These are phyloP conservation scores for Myodes glareolus DNA, from an alignment of 2,113 vertebrate genomes.

Conservation along the genomic window DNA sequence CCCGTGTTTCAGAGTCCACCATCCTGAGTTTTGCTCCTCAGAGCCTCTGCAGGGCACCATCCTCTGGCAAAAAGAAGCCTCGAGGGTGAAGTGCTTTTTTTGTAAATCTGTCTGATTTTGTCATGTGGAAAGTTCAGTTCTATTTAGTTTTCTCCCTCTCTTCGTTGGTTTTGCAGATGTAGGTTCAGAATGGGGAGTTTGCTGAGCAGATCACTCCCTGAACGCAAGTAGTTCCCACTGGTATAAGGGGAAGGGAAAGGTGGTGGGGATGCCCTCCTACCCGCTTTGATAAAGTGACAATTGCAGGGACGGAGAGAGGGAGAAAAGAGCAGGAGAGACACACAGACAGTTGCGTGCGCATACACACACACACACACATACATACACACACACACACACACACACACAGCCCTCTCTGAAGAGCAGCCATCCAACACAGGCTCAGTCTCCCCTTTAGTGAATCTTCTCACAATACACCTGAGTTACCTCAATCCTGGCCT, in stretches of 20 bases:
- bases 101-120: slow-evolving; percentile 7
- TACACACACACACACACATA: neutral
- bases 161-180: slow-evolving; percentile 46
- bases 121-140: slow-evolving; percentile 47
- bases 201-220: no score
- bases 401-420: neutral
- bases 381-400: neutral
- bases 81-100: neutral
- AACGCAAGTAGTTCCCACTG: neutral
- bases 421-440: neutral
- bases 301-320: neutral
- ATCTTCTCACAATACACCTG: neutral
- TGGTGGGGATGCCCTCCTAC: neutral
- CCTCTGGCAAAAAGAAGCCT: neutral
- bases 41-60: no score
- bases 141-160: neutral
- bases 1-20: neutral
- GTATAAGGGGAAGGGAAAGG: neutral
- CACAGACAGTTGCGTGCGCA: neutral
- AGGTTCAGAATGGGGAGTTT: neutral
- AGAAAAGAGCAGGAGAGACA: neutral
- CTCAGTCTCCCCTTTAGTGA: neutral
- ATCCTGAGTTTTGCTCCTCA: neutral
- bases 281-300: neutral
- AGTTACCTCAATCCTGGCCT: neutral